Evolutionary conservation across 2,888 invertebrate species (phyloP).

Genomic region (Sepiola atlantica): DNA sequence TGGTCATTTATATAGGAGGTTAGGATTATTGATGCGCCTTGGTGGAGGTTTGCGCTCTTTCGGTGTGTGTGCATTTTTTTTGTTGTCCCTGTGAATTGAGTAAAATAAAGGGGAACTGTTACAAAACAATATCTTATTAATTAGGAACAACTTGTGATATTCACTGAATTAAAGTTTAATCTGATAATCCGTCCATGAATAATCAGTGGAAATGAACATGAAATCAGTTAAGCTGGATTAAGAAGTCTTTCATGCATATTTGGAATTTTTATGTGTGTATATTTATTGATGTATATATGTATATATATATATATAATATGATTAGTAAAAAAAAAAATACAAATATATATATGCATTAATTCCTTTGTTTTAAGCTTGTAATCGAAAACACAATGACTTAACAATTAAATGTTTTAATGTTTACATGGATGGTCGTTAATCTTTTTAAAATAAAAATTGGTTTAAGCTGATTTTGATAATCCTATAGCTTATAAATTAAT

Average conservation of each 20-base stretch:
- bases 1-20: too few relatives aligned
- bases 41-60: not conserved
- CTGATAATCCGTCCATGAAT: not conserved
- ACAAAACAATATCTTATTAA: not conserved
- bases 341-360: not conserved
- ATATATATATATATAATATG: conserved; percentile 32
- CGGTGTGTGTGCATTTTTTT: not conserved
- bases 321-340: too few relatives aligned
- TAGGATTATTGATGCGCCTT: too few relatives aligned
- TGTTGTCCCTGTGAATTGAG: not conserved
- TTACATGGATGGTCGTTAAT: not conserved
- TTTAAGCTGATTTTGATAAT: too few relatives aligned
- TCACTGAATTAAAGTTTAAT: not conserved
- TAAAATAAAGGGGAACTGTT: not conserved
- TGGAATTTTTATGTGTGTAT: not conserved
- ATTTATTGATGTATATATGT: not conserved
- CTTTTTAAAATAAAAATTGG: not conserved
- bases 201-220: not conserved
- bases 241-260: not conserved
- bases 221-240: not conserved
- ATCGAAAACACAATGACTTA: too few relatives aligned
- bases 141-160: not conserved
- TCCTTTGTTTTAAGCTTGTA: not conserved
- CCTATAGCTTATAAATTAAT: too few relatives aligned
- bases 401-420: not conserved